These are phyloP conservation scores for Platorchestia sp. DNA, from an alignment of 1,140 invertebrate species.

Conservation along the genomic window DNA sequence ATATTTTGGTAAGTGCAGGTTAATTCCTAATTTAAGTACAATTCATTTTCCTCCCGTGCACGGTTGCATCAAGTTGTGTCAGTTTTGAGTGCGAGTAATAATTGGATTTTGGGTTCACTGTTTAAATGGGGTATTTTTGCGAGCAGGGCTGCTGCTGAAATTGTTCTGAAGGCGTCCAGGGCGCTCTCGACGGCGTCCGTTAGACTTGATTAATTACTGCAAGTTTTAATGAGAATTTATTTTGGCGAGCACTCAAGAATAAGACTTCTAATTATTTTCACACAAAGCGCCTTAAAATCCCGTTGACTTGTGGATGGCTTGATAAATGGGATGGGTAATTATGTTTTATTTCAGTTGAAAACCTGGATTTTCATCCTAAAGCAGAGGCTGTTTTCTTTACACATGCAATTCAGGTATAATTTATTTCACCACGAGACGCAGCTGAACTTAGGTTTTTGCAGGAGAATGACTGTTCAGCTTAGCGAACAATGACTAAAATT, in stretches of 20 bases:
- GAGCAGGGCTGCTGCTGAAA: not conserved
- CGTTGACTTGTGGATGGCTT: slow-evolving; percentile 6
- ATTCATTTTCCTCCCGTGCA: not conserved
- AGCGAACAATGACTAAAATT: not conserved
- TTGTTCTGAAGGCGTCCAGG: not conserved
- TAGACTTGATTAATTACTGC: slow-evolving; percentile 45
- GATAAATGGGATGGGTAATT: not conserved
- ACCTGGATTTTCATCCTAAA: not conserved
- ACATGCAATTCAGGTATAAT: not conserved
- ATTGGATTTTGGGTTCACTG: not conserved
- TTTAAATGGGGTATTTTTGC: not conserved
- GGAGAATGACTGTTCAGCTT: not conserved
- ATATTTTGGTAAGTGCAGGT: not conserved
- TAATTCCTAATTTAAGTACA: not conserved
- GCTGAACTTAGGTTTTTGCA: not conserved
- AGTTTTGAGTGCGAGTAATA: not conserved
- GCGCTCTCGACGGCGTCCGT: not conserved
- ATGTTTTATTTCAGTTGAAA: not conserved
- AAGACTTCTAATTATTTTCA: slow-evolving; percentile 24
- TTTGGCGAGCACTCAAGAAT: slow-evolving; percentile 4
- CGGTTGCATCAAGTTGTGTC: not conserved
- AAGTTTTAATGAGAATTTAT: slow-evolving; percentile 50
- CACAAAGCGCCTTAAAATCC: not conserved
- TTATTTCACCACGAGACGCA: not conserved
- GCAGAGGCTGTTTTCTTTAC: not conserved